phyloP scores from a whole-genome alignment of 2,888 invertebrate species.

The Parochlus steinenii region DNA sequence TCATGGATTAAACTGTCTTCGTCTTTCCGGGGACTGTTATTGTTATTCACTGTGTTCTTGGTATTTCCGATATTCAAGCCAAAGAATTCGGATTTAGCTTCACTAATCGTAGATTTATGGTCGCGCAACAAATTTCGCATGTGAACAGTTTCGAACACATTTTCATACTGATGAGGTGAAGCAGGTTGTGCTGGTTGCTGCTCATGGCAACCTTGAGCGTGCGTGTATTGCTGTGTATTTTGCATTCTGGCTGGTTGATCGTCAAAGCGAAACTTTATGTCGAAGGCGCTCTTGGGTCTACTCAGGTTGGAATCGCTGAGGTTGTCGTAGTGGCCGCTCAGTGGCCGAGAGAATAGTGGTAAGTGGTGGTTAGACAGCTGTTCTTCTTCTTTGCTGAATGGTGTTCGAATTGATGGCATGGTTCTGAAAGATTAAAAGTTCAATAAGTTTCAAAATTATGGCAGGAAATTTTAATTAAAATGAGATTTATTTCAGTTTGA shows the following conservation, averaged over 20 bases:
- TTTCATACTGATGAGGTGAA: slow-evolving; percentile 12
- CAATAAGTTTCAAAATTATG: too few relatives aligned
- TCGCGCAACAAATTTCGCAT: slow-evolving; percentile 1
- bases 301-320: slow-evolving; percentile 1
- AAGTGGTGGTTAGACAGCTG: too few relatives aligned
- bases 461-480: too few relatives aligned
- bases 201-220: too few relatives aligned
- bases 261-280: slow-evolving; percentile 10
- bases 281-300: slow-evolving; percentile 27
- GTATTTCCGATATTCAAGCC: slow-evolving; percentile 17
- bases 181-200: slow-evolving; percentile 5
- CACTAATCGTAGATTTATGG: slow-evolving; percentile 23
- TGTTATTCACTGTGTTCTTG: background rate
- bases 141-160: slow-evolving; percentile 18
- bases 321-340: too few relatives aligned
- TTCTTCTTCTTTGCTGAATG: too few relatives aligned
- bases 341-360: too few relatives aligned
- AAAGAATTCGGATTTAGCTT: slow-evolving; percentile 30
- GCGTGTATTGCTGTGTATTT: too few relatives aligned
- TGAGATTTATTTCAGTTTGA: too few relatives aligned
- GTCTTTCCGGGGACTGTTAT: too few relatives aligned
- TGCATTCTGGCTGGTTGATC: slow-evolving; percentile 3
- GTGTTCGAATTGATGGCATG: too few relatives aligned
- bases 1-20: slow-evolving; percentile 4
- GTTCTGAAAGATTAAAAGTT: too few relatives aligned